Evolutionary conservation across 2,113 vertebrate genomes (phyloP).

Genomic region (Erythrocercus mccallii): DNA sequence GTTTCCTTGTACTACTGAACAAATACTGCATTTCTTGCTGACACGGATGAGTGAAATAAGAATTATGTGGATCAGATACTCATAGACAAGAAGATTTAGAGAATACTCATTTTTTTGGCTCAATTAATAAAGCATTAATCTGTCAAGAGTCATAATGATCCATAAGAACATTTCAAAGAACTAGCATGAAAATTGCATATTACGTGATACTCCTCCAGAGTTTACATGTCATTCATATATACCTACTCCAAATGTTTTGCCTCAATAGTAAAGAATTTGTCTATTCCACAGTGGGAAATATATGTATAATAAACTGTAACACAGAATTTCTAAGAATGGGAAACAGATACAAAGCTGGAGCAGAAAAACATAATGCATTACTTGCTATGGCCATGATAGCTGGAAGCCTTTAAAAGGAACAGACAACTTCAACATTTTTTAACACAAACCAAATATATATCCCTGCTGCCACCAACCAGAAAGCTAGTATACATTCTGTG

Average conservation of each 20-base stretch:
- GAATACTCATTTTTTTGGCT: neutral
- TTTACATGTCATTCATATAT: neutral
- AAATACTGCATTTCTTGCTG: neutral
- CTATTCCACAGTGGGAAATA: neutral
- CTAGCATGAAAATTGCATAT: neutral
- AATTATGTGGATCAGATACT: neutral
- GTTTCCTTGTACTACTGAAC: neutral
- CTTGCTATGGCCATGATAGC: neutral
- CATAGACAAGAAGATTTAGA: rapidly evolving
- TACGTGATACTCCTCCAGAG: neutral
- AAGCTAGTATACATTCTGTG: neutral
- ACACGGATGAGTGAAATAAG: neutral
- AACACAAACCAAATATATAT: neutral
- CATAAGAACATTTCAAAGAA: neutral
- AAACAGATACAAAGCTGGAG: neutral
- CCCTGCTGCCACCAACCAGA: neutral
- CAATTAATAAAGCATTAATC: neutral
- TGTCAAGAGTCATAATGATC: neutral
- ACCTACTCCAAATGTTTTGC: neutral
- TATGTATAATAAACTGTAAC: neutral
- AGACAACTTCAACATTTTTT: neutral
- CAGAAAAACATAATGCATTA: neutral
- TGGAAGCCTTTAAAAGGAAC: neutral
- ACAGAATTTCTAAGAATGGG: neutral
- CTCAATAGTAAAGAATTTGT: neutral